phyloP scores from a whole-genome alignment of 2,113 vertebrate genomes.

The Dryoscopus gambensis region DNA sequence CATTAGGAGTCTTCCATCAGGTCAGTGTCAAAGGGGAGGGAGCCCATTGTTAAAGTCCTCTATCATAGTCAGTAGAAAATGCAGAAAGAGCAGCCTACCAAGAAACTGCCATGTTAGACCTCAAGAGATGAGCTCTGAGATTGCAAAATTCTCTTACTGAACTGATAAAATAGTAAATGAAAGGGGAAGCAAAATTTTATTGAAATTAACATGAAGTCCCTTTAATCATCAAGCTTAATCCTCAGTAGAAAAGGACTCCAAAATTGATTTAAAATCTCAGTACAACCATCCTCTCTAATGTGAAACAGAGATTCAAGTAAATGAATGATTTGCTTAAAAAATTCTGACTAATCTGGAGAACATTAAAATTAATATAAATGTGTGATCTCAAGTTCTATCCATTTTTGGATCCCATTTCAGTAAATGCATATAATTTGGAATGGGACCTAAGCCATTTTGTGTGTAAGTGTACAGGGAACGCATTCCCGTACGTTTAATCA shows the following conservation, averaged over 20 bases:
- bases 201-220: slow-evolving; percentile 61
- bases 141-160: slow-evolving; percentile 16
- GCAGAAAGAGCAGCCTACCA: not conserved
- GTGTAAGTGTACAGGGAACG: not conserved
- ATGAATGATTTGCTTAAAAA: slow-evolving; percentile 72
- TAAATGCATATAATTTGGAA: slow-evolving; percentile 25
- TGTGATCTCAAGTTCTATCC: slow-evolving; percentile 66
- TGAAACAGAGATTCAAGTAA: slow-evolving; percentile 67
- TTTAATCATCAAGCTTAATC: slow-evolving; percentile 61
- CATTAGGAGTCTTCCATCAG: not conserved
- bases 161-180: slow-evolving; percentile 60
- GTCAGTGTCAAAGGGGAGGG: slow-evolving; percentile 4
- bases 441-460: slow-evolving; percentile 6
- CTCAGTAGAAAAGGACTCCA: slow-evolving; percentile 49
- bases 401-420: slow-evolving; percentile 43
- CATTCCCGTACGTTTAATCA: not conserved
- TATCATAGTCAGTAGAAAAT: not conserved
- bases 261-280: slow-evolving; percentile 65
- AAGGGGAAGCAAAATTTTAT: slow-evolving; percentile 53
- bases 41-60: slow-evolving; percentile 4
- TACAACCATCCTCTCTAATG: slow-evolving; percentile 58
- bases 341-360: slow-evolving; percentile 71
- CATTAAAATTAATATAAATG: slow-evolving; percentile 72
- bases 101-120: not conserved
- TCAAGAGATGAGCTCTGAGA: not conserved